phyloP scores from a whole-genome alignment of 2,888 invertebrate species.

The Platyscelio sp. region DNA sequence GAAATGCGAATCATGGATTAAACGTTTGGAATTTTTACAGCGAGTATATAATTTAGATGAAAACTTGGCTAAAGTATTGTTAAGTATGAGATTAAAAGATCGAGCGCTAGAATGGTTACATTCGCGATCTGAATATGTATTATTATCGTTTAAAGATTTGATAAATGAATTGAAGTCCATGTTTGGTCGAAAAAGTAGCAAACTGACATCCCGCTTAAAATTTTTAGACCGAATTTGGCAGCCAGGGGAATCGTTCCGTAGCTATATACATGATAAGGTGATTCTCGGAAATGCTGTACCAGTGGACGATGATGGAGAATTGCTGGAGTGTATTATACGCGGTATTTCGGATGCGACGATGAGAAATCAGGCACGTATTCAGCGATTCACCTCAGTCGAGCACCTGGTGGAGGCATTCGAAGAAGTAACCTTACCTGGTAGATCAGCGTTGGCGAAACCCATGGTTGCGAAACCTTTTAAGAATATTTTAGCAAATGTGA shows the following conservation, averaged over 20 bases:
- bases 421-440: not conserved
- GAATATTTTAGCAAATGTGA: not conserved
- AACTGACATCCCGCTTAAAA: constrained; percentile 15
- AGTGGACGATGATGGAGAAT: constrained; percentile 2
- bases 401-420: not conserved
- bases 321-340: not conserved
- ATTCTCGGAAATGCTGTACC: constrained; percentile 8
- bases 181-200: constrained; percentile 19
- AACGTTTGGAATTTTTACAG: constrained; percentile 3
- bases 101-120: constrained; percentile 7
- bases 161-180: not conserved
- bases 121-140: not conserved
- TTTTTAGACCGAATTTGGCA: constrained; percentile 16
- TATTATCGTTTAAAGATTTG: constrained; percentile 5
- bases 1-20: not conserved
- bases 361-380: not conserved
- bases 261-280: not conserved
- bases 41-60: not conserved
- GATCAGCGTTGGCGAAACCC: not conserved
- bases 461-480: not conserved
- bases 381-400: not conserved
- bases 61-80: not conserved
- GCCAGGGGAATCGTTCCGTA: not conserved
- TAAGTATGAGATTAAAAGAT: constrained; percentile 1
- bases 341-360: not conserved